Base-by-base conservation (phyloP, 2,888 invertebrate species). In the Tribolium freemani region DNA sequence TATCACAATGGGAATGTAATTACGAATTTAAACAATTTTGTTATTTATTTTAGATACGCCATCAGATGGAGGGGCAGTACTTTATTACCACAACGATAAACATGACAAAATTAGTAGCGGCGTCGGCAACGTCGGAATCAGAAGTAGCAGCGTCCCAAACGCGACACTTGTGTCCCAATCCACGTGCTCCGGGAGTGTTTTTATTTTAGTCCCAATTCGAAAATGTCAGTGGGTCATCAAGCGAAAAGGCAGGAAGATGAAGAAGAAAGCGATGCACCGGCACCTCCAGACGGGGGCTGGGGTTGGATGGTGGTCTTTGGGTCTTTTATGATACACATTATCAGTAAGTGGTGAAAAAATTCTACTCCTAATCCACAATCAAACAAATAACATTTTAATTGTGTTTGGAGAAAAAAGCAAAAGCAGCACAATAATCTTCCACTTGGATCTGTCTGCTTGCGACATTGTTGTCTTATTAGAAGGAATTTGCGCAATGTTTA, bases 291-390 rank as follows among this genome's bases (percentile, higher is more conserved):
- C 83, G 96, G 97, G 0, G 97, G 97, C 8, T 97, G 97, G 97
- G 97, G 97, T 0, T 97, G 96, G 96, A 90, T 94, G 87, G 95
- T 97, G 61, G 97, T 97, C 67, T 93, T 96, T 83, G 96, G 94
- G 20, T 97, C 97, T 5, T 98, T 99, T 88, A 93, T 98, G 93
- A 96, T 99, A 81, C 98, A 99, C 88, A 92, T 96, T 79, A 91
- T 96, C 87, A 95, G 96, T 96, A 87, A 95, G 95, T 94, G 26
- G 1, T 26, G 26, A 3, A 26, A 26, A 26, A 26, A n/a, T 3
- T n/a, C n/a, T n/a, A n/a, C n/a, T n/a, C 9, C 4, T 38, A 38
- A 38, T 38, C 38, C 38, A 38, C 38, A 38, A 9, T 38, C 38
- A 38, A 38, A 38, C 8, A 38, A 31, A 38, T 38, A 1, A n/a